A percentile compares a stretch with the other conserved stretches of the same genome.
phyloP scores from a whole-genome alignment of 2,113 vertebrate genomes.

The Leiothrix lutea region DNA sequence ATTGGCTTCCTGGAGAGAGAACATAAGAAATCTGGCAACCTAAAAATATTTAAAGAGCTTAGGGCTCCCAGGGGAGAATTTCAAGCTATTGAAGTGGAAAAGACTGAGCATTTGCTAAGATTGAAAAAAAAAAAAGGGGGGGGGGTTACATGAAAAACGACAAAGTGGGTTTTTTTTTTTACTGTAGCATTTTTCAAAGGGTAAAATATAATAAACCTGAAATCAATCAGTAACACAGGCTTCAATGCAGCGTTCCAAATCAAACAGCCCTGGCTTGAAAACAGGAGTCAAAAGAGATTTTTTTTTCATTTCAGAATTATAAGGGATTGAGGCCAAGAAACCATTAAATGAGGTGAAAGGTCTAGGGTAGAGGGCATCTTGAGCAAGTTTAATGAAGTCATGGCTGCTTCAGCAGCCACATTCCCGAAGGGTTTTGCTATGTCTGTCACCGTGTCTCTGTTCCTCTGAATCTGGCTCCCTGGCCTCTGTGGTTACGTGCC shows the following conservation, averaged over 20 bases:
- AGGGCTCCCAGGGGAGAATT: slow-evolving; percentile 63
- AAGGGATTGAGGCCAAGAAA: slow-evolving; percentile 56
- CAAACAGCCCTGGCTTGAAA: slow-evolving; percentile 43
- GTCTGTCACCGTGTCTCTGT: neutral
- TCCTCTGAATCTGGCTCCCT: neutral
- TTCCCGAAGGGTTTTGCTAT: slow-evolving; percentile 33
- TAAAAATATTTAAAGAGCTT: slow-evolving; percentile 75
- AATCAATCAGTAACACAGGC: slow-evolving; percentile 58
- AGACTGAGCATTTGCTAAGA: slow-evolving; percentile 59
- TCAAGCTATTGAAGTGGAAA: slow-evolving; percentile 64
- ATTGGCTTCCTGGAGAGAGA: slow-evolving; percentile 69
- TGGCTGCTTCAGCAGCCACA: slow-evolving; percentile 24
- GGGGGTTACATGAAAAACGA: slow-evolving; percentile 54
- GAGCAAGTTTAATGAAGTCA: slow-evolving; percentile 64
- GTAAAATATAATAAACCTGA: slow-evolving; percentile 57
- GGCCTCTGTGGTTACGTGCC: neutral
- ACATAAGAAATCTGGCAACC: slow-evolving; percentile 72
- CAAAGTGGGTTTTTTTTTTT: slow-evolving; percentile 41
- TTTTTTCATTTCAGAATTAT: slow-evolving; percentile 46
- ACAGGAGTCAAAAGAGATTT: slow-evolving; percentile 32
- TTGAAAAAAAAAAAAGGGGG: neutral
- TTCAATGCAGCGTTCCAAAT: slow-evolving; percentile 35
- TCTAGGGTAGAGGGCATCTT: slow-evolving; percentile 58
- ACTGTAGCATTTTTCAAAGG: slow-evolving; percentile 52
- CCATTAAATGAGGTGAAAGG: slow-evolving; percentile 62